Evolutionary conservation across 2,113 vertebrate species (phyloP).

Genomic region (Pseudorasbora parva): DNA sequence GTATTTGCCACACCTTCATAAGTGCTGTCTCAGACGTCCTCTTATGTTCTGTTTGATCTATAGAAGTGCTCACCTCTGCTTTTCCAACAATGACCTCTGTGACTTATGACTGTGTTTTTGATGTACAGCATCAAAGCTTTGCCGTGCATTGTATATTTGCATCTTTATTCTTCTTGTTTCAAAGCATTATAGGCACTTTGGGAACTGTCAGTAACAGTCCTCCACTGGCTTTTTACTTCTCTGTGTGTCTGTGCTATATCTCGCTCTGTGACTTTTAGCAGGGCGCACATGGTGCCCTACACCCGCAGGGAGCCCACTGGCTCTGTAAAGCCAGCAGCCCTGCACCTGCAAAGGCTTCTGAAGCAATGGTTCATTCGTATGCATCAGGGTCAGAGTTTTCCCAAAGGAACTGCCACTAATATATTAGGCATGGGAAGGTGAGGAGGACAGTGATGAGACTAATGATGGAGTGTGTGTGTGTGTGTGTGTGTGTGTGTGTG

Average conservation of each 20-base stretch:
- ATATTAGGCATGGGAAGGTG: conserved; percentile 22
- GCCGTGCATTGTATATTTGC: conserved; percentile 7
- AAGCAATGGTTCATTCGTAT: conserved; percentile 48
- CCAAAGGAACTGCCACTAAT: conserved; percentile 23
- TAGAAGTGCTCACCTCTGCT: not conserved
- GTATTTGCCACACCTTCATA: not conserved
- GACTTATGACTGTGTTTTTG: conserved; percentile 28
- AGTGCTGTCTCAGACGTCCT: not conserved
- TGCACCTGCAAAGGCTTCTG: conserved; percentile 46
- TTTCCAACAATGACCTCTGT: conserved; percentile 13
- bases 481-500: not conserved
- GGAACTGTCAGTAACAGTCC: not conserved
- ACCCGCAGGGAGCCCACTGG: conserved; percentile 11
- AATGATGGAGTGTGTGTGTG: not conserved
- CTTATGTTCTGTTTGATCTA: conserved; percentile 33
- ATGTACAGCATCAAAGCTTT: conserved; percentile 50
- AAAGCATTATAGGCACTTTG: conserved; percentile 14
- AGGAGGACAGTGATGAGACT: conserved; percentile 10
- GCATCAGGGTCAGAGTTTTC: conserved; percentile 44
- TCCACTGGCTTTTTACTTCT: not conserved
- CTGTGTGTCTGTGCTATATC: conserved; percentile 22
- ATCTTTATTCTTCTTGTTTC: conserved; percentile 18
- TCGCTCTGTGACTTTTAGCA: conserved; percentile 29
- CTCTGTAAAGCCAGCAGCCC: conserved; percentile 39
- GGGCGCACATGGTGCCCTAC: conserved; percentile 35